Base-by-base conservation (phyloP, 64 coral and sea anemone species). In the Pachyseris speciosa region DNA sequence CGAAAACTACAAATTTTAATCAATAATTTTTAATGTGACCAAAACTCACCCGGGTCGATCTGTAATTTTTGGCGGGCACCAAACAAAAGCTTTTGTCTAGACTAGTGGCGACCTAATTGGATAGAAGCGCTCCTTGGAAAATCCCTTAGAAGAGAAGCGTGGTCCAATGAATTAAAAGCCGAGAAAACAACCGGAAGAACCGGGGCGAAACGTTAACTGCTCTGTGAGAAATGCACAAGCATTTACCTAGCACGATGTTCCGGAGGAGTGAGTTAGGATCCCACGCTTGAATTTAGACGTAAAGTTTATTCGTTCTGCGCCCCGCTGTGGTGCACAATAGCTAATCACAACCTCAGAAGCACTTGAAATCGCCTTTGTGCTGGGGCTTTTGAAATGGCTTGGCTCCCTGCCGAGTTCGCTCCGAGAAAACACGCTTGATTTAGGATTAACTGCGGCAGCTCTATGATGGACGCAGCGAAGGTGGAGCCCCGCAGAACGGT, bases 341-440 rank as follows among this genome's bases (percentile, higher is more conserved):
- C 77, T 81, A 81, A 81, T 81, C 77, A 81, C 77, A 63, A 63
- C 77, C 77, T 53, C 41, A 37, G 77, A 81, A 60, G 77, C 52
- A 37, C 22, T 81, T 37, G 30, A 81, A 81, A 81, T 81, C 51
- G 77, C 77, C 34, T 81, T 81, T 81, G 77, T 81, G 77, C 11
- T 61, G n/a, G 53, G 22, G 16, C 77, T 63, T 81, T 81, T 81
- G 51, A 81, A 81, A 81, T 39, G 16, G 8, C 34, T 40, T 33
- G 51, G 22, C 33, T 33, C n/a, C 77, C 77, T 17, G 77, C 77
- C 6, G 77, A 20, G 77, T 36, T 26, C 77, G 52, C 34, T 37
- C 77, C 22, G 34, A 81, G 52, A 81, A 63, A 58, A 51, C 77
- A 81, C 55, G 77, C 77, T 81, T 81, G 77, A 81, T 60, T 60